These are phyloP conservation scores for Stomatorhinus walkeri DNA, from an alignment of 2,797 vertebrate species.

Conservation along the genomic window DNA sequence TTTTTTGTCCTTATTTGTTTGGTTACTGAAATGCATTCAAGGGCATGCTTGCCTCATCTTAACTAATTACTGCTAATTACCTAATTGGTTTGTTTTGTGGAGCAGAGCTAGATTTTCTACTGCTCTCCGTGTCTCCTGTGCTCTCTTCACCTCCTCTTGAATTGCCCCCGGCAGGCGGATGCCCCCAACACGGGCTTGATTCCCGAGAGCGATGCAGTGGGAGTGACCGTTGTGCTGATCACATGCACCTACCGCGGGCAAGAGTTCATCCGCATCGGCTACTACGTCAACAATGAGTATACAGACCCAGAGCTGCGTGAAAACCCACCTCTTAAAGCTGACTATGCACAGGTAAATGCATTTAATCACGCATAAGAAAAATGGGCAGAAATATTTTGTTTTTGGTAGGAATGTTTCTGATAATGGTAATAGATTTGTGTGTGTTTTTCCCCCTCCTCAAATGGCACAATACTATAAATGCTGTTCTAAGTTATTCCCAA, in stretches of 20 bases:
- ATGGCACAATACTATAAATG: not conserved
- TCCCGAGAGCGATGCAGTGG: constrained; percentile 83
- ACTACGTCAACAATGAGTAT: constrained; percentile 92
- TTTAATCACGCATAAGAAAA: not conserved
- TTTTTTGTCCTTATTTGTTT: not conserved
- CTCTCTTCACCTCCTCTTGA: not conserved
- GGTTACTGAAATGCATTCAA: not conserved
- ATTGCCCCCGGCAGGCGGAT: constrained; percentile 64
- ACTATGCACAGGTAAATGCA: constrained; percentile 75
- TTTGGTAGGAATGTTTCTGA: not conserved
- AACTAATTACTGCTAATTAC: not conserved
- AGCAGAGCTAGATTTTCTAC: not conserved
- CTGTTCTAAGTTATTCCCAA: not conserved
- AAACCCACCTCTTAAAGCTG: constrained; percentile 79
- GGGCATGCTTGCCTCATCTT: not conserved
- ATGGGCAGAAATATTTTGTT: not conserved
- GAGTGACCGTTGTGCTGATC: constrained; percentile 84
- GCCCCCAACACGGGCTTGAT: constrained; percentile 80
- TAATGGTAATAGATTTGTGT: not conserved
- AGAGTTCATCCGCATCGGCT: constrained; percentile 88
- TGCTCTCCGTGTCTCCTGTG: not conserved
- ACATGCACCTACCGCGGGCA: constrained; percentile 86
- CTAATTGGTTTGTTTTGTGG: not conserved
- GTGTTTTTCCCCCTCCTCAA: not conserved
- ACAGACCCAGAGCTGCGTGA: constrained; percentile 77